Evolutionary conservation across 2,797 vertebrate genomes (phyloP), one percentile per base, ranked within the genome.

Genomic region (Pantherophis vulpinus): DNA sequence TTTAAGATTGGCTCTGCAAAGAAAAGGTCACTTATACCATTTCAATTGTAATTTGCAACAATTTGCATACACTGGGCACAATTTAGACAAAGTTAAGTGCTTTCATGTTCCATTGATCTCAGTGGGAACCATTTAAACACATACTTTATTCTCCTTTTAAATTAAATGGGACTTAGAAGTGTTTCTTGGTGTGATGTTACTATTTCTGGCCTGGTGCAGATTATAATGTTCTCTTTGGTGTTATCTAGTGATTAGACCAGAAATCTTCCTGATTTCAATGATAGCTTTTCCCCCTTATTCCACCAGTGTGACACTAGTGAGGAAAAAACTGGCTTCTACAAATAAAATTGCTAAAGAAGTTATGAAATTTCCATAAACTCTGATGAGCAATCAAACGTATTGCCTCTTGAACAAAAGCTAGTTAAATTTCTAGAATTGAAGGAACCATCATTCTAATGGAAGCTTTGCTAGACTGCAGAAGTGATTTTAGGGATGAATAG

Each of bases 11-110:
- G 7, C 8, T 91, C 83, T 58, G 4, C 74, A 61, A 91, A 91
- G 47, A 47, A 61, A 91, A 91, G 90, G 74, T 86, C 74, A 91
- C 58, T 91, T 86, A 91, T n/a, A 27, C 74, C 29, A 91, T 86
- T 47, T 91, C 56, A 51, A 7, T 86, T 59, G 37, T 61, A 86
- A 91, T 91, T 42, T 86, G 56, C 79, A 23, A 51, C 56, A 86
- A 86, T 86, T 86, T 47, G 59, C 56, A 60, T 86, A 61, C 37
- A 61, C 23, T n/a, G 63, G 83, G 37, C 56, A 86, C 79, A 91
- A 51, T 92, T 66, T 92, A 91, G 74, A 27, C 90, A 91, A 91
- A 29, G 59, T 91, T 63, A 91, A 91, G n/a, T 66, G 47, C 37
- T 66, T 91, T 87, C 47, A 91, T 61, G 79, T 91, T 29, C 91